Conservation (phyloP, 2,113 vertebrate species). For the Chlorocebus sabaeus region DNA sequence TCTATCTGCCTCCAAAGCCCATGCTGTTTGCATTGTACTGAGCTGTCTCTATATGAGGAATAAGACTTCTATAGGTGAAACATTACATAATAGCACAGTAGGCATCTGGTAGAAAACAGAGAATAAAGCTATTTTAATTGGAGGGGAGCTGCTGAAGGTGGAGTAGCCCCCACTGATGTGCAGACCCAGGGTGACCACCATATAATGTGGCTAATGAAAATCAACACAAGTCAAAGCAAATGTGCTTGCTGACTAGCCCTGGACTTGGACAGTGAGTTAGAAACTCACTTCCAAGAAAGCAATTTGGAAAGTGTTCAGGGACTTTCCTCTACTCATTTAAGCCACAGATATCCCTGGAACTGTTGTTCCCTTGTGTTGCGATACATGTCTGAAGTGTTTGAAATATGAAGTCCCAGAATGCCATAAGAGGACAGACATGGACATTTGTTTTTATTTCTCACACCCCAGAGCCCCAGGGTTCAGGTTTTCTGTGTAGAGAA, state of each 20-base stretch:
- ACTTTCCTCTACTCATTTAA: constrained; percentile 20
- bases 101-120: background rate
- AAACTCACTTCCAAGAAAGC: background rate
- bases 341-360: background rate
- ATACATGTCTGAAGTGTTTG: background rate
- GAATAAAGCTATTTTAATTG: background rate
- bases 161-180: background rate
- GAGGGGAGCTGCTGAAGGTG: background rate
- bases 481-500: background rate
- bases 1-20: background rate
- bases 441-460: background rate
- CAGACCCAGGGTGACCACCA: background rate
- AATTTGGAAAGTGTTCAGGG: background rate
- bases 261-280: background rate
- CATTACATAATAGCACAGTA: background rate
- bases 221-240: background rate
- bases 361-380: background rate
- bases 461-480: background rate
- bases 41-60: background rate
- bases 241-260: background rate
- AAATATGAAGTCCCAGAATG: background rate
- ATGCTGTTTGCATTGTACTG: rapidly evolving
- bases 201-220: background rate
- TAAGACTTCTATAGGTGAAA: background rate
- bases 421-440: background rate